A percentile compares a stretch with the other conserved stretches of the same genome.
These are phyloP conservation scores for Platanista minor DNA, from an alignment of 2,113 vertebrate species.

Conservation along the genomic window DNA sequence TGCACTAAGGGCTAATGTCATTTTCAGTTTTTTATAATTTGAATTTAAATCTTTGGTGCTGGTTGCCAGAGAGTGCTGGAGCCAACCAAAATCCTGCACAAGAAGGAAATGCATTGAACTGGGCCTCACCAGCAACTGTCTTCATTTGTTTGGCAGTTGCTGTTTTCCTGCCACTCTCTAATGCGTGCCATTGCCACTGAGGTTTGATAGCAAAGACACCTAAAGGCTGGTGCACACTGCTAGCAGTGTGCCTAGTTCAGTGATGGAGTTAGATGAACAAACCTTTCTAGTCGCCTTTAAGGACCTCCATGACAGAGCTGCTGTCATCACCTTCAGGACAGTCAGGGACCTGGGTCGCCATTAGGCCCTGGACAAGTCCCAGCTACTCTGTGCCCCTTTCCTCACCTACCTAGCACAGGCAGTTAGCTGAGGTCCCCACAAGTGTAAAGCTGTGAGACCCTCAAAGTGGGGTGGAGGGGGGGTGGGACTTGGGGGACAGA, in stretches of 20 bases:
- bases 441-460: neutral
- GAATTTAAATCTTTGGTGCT: neutral
- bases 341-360: neutral
- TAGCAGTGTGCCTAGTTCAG: neutral
- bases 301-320: neutral
- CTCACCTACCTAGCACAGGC: neutral
- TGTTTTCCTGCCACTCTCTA: neutral
- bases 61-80: neutral
- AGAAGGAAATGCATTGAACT: neutral
- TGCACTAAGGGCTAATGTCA: neutral
- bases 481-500: neutral
- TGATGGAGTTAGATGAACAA: neutral
- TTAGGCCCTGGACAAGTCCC: neutral
- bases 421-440: neutral
- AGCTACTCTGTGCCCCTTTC: neutral
- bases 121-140: neutral
- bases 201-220: neutral
- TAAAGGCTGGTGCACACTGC: neutral
- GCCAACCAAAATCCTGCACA: neutral
- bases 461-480: neutral
- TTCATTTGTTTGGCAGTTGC: neutral
- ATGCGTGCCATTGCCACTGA: neutral
- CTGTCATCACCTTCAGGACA: neutral
- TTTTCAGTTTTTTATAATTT: neutral
- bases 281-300: neutral